These are phyloP conservation scores for Girardinichthys multiradiatus DNA, from an alignment of 2,113 vertebrate genomes.

Conservation along the genomic window DNA sequence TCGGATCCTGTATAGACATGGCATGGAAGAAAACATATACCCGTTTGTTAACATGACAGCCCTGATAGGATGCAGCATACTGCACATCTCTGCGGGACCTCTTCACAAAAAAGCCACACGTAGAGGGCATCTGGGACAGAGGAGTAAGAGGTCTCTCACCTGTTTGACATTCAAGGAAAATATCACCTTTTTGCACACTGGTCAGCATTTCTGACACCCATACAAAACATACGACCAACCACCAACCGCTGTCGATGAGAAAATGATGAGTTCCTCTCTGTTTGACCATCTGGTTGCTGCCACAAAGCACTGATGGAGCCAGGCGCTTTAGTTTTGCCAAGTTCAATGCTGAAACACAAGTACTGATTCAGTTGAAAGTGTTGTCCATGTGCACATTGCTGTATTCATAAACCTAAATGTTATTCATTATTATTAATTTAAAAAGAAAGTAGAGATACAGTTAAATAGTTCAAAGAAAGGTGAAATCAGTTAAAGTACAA, in stretches of 20 bases:
- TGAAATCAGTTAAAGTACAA: no score
- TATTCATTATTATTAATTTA: background rate
- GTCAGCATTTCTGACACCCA: background rate
- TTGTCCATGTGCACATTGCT: background rate
- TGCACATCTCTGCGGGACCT: conserved; percentile 49
- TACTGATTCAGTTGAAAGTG: background rate
- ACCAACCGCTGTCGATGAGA: conserved; percentile 55
- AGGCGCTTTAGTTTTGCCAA: conserved; percentile 32
- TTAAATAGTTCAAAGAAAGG: background rate
- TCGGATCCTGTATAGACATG: background rate
- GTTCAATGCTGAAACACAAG: conserved; percentile 7
- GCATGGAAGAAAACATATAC: background rate
- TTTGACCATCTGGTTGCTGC: conserved; percentile 31
- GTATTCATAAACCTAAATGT: background rate
- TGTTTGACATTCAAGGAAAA: conserved; percentile 12
- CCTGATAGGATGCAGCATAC: conserved; percentile 49
- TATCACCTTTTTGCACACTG: rapidly evolving
- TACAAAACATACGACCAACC: background rate
- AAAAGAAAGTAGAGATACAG: background rate
- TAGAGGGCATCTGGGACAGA: conserved; percentile 49
- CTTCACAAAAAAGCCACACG: conserved; percentile 59
- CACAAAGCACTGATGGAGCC: conserved; percentile 38
- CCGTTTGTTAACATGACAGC: conserved; percentile 57
- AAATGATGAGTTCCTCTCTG: conserved; percentile 17
- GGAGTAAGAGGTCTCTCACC: conserved; percentile 36